Evolutionary conservation across 2,888 invertebrate species (phyloP).

Genomic region (Anodontia alba): DNA sequence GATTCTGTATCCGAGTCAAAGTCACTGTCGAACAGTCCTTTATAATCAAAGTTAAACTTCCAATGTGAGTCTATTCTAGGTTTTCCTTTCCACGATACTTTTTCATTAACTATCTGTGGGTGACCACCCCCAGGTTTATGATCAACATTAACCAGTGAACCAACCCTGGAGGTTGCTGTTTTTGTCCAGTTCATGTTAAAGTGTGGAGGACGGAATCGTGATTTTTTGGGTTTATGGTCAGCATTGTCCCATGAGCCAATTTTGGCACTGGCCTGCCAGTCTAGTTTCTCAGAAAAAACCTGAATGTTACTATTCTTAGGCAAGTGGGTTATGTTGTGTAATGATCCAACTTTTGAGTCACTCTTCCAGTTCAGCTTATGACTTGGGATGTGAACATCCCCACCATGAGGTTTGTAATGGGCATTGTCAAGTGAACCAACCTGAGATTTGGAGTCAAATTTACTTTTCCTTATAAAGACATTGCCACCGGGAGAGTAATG

Average conservation of each 20-base stretch:
- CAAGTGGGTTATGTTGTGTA: slow-evolving; percentile 66
- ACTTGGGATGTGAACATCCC: slow-evolving; percentile 54
- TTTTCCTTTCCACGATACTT: slow-evolving; percentile 88
- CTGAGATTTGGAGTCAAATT: slow-evolving; percentile 55
- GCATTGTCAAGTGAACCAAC: slow-evolving; percentile 69
- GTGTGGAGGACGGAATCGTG: slow-evolving; percentile 58
- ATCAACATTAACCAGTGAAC: slow-evolving; percentile 65
- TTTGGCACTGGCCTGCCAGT: slow-evolving; percentile 70
- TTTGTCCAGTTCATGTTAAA: slow-evolving; percentile 61
- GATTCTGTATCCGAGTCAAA: slow-evolving; percentile 35
- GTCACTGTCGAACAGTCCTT: slow-evolving; percentile 56
- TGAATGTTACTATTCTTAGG: slow-evolving; percentile 69
- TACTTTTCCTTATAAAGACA: slow-evolving; percentile 45
- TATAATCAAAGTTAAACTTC: slow-evolving; percentile 87
- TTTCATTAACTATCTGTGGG: slow-evolving; percentile 65
- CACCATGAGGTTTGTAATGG: slow-evolving; percentile 58
- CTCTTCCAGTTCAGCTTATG: slow-evolving; percentile 63
- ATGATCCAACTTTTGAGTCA: slow-evolving; percentile 67
- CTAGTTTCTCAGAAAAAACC: slow-evolving; percentile 61
- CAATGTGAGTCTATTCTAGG: slow-evolving; percentile 95
- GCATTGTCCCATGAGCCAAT: slow-evolving; percentile 72
- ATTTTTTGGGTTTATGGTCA: slow-evolving; percentile 64
- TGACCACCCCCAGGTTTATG: slow-evolving; percentile 72
- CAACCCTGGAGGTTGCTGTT: slow-evolving; percentile 56
- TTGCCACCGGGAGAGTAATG: slow-evolving; percentile 72